These are phyloP conservation scores for Lycocerus yunnanus DNA, from an alignment of 2,888 invertebrate species.

Conservation along the genomic window DNA sequence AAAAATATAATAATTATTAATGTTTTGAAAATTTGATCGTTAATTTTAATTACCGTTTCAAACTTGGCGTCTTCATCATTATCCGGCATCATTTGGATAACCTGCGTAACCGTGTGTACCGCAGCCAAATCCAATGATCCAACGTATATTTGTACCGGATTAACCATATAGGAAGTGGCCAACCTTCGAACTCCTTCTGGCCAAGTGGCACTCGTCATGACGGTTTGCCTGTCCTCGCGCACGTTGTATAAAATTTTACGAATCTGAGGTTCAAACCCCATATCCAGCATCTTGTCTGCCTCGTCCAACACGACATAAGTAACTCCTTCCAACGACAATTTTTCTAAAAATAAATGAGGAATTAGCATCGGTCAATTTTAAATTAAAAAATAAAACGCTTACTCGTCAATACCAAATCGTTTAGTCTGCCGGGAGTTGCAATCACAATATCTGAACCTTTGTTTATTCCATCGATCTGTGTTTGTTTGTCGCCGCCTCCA, in stretches of 20 bases:
- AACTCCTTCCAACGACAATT: slow-evolving; percentile 76
- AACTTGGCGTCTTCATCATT: slow-evolving; percentile 71
- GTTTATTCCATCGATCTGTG: slow-evolving; percentile 75
- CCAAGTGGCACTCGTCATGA: slow-evolving; percentile 98
- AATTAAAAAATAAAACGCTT: slow-evolving; percentile 10
- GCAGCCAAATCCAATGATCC: slow-evolving; percentile 89
- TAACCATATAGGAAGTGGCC: slow-evolving; percentile 84
- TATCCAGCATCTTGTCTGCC: slow-evolving; percentile 85
- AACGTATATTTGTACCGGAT: slow-evolving; percentile 89
- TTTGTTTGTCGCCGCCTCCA: slow-evolving; percentile 82
- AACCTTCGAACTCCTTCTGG: slow-evolving; percentile 84
- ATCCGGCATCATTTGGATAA: slow-evolving; percentile 74
- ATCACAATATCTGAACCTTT: slow-evolving; percentile 93
- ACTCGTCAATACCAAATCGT: slow-evolving; percentile 79
- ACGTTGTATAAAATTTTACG: slow-evolving; percentile 79
- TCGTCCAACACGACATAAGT: slow-evolving; percentile 93
- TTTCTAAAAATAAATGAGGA: slow-evolving; percentile 49
- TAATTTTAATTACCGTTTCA: slow-evolving; percentile 56
- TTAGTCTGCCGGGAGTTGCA: slow-evolving; percentile 91
- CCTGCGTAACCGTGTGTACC: slow-evolving; percentile 84
- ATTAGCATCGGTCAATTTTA: not conserved
- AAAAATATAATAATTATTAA: not conserved
- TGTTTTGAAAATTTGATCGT: not conserved
- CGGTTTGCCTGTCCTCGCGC: slow-evolving; percentile 88
- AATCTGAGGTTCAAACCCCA: slow-evolving; percentile 90